Percentiles rank a stretch among this genome's conserved stretches.
phyloP scores from a whole-genome alignment of 2,113 vertebrate species.

The Sorex fumeus region DNA sequence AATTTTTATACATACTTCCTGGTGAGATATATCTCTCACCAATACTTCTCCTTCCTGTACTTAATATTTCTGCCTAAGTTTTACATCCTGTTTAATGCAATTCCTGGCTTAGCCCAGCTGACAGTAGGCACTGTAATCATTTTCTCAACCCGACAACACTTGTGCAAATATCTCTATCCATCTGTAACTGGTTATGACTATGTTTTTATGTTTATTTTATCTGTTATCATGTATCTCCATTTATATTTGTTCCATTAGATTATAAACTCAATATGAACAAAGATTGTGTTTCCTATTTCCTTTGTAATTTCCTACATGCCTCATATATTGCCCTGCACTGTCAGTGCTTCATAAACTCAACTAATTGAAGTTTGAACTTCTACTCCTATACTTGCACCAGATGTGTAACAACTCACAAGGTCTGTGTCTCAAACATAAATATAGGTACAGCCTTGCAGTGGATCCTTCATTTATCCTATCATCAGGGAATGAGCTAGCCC shows the following conservation, averaged over 20 bases:
- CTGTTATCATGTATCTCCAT: slow-evolving; percentile 83
- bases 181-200: slow-evolving; percentile 82
- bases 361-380: slow-evolving; percentile 82
- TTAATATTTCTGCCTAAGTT: slow-evolving; percentile 52
- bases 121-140: slow-evolving; percentile 57
- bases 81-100: slow-evolving; percentile 54
- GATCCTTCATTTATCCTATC: neutral
- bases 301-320: slow-evolving; percentile 83
- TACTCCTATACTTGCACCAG: slow-evolving; percentile 68
- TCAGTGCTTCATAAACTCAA: slow-evolving; percentile 85
- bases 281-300: slow-evolving; percentile 82
- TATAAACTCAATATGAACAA: slow-evolving; percentile 84
- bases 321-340: slow-evolving; percentile 78
- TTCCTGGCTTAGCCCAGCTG: slow-evolving; percentile 48
- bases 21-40: slow-evolving; percentile 3
- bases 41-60: slow-evolving; percentile 42
- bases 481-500: neutral
- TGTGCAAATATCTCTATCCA: slow-evolving; percentile 81
- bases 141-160: slow-evolving; percentile 60
- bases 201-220: slow-evolving; percentile 84
- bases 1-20: slow-evolving; percentile 6
- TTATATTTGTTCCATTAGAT: slow-evolving; percentile 84
- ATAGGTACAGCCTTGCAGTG: neutral
- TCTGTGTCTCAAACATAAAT: slow-evolving; percentile 46
- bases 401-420: slow-evolving; percentile 68